Evolutionary conservation across 1,140 invertebrate genomes (phyloP).

Genomic region (Aphidius ervi): DNA sequence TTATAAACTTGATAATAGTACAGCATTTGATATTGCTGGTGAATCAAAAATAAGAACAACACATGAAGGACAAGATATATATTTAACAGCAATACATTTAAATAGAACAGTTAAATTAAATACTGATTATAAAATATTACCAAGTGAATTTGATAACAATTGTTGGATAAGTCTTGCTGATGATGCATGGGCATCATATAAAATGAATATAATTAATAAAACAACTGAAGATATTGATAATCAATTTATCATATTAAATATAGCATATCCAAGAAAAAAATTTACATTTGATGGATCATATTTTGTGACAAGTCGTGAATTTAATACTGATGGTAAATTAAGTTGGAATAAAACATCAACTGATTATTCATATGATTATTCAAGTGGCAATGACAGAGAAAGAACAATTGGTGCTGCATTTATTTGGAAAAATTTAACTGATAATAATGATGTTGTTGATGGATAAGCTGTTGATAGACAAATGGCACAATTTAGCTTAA

Average conservation of each 20-base stretch:
- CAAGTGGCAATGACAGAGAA: background rate
- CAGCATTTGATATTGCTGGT: conserved; percentile 69
- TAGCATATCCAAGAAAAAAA: conserved; percentile 67
- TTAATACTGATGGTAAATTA: conserved; percentile 61
- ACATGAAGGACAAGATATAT: conserved; percentile 64
- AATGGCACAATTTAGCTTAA: conserved; percentile 57
- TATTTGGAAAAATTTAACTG: conserved; percentile 56
- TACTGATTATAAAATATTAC: conserved; percentile 64
- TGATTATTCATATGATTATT: background rate
- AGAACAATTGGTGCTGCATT: conserved; percentile 58
- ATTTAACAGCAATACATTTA: conserved; percentile 65
- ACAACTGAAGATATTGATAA: conserved; percentile 64
- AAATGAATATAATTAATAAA: conserved; percentile 66
- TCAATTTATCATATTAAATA: conserved; percentile 63
- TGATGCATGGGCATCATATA: conserved; percentile 68
- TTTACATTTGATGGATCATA: conserved; percentile 64
- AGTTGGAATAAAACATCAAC: conserved; percentile 59
- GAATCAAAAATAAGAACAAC: conserved; percentile 63
- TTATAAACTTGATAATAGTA: conserved; percentile 64
- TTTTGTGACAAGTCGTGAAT: conserved; percentile 55
- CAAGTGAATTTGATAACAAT: conserved; percentile 66
- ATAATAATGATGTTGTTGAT: conserved; percentile 32
- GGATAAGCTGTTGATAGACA: conserved; percentile 46
- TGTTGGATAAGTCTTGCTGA: conserved; percentile 65
- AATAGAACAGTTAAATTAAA: conserved; percentile 65